Evolutionary conservation across 2,797 vertebrate genomes (phyloP), one percentile per base, ranked within the genome.

Genomic region (Xerus rutilus): DNA sequence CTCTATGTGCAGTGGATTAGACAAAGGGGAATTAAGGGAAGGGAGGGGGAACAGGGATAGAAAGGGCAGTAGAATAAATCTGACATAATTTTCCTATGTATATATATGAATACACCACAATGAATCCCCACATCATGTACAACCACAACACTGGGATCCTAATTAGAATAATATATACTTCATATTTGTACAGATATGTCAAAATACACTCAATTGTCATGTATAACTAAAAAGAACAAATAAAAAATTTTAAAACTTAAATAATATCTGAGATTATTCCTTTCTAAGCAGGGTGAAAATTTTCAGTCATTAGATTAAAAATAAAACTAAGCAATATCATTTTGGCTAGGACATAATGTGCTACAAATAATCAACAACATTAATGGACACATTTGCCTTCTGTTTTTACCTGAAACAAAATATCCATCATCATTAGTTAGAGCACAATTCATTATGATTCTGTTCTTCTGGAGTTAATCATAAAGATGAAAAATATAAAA

Each of bases 351-450:
- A 45, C 20, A 74, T 52, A 90, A 96, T 54, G 32, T 76, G 35
- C 76, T 76, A 67, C 54, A 95, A 89, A 47, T 83, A 74, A 54
- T 70, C 62, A 88, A 30, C 49, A 30, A 82, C 70, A 86, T 78
- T 77, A 89, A 92, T 28, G 62, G n/a, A 59, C 35, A 47, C 21
- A 64, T 89, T 77, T 73, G 54, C 4, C 10, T 57, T 84, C 83
- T 95, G 52, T 47, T 96, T 93, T 88, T 32, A 84, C 78, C 39
- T 74, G 65, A 83, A 93, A 91, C 12, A 86, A 95, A 86, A 83
- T 4, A 64, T 64, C 11, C 18, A 28, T 78, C 86, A 62, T 57
- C 70, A 57, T 83, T 67, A 82, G 35, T 59, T 77, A 86, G 35
- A 74, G 28, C 10, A 18, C 10, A 28, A 32, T 45, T 70, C 67